Conservation (phyloP, 1,140 invertebrate genomes). For the Trypoxylus dichotomus region DNA sequence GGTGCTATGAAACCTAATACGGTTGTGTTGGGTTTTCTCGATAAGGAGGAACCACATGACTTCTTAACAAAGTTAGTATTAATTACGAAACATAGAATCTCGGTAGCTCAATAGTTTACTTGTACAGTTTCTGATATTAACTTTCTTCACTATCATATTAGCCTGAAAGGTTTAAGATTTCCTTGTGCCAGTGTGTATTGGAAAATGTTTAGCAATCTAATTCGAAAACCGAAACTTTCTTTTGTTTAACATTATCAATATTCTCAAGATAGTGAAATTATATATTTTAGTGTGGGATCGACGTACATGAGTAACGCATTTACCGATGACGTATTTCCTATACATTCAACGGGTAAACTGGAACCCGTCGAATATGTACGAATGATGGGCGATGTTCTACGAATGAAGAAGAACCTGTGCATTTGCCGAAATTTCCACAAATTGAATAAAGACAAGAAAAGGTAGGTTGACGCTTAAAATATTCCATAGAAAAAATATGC, state of each 20-base stretch:
- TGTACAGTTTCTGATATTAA: no score
- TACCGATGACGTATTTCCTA: slow-evolving; percentile 52
- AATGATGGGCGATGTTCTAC: slow-evolving; percentile 83
- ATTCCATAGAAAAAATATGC: no score
- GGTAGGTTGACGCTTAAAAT: slow-evolving; percentile 53
- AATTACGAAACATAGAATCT: background rate
- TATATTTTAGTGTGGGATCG: slow-evolving; percentile 50
- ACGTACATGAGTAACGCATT: slow-evolving; percentile 53
- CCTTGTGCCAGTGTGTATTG: no score
- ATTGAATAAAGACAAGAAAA: slow-evolving; percentile 75
- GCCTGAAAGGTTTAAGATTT: no score
- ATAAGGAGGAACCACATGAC: slow-evolving; percentile 71
- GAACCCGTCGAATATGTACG: slow-evolving; percentile 79
- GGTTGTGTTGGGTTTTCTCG: slow-evolving; percentile 88
- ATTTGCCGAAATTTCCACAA: slow-evolving; percentile 88
- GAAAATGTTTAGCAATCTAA: no score
- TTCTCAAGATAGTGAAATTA: no score
- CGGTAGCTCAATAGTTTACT: no score
- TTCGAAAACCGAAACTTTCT: no score
- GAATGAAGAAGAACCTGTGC: slow-evolving; percentile 94
- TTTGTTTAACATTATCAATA: no score
- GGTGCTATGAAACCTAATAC: slow-evolving; percentile 99
- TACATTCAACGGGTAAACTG: slow-evolving; percentile 50
- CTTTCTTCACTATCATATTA: no score
- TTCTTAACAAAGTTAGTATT: slow-evolving; percentile 65